A percentile compares a stretch with the other conserved stretches of the same genome.
phyloP scores from a whole-genome alignment of 2,888 invertebrate species.

The Cordilura impudica region DNA sequence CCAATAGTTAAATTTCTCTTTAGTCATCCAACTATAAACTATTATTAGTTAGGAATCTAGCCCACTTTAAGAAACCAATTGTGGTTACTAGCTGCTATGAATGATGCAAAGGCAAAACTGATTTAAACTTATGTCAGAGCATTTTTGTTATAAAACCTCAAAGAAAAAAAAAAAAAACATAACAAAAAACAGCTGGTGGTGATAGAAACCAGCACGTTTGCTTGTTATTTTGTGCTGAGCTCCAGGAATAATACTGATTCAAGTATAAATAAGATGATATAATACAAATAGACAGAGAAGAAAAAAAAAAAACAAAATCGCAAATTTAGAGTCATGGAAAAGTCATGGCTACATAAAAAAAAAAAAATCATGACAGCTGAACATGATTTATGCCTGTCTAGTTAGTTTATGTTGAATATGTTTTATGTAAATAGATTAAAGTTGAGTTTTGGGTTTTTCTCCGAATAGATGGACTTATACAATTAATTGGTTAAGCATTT shows the following conservation, averaged over 20 bases:
- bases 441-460: background rate
- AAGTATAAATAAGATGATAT: slow-evolving; percentile 15
- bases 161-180: background rate
- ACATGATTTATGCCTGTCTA: background rate
- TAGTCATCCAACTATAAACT: background rate
- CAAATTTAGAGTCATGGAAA: background rate
- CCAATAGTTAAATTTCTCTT: background rate
- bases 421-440: background rate
- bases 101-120: background rate
- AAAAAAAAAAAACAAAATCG: background rate
- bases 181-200: background rate
- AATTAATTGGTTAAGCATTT: background rate
- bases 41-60: background rate
- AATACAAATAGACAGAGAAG: background rate
- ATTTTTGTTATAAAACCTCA: background rate
- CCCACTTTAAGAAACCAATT: background rate
- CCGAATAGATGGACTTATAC: background rate
- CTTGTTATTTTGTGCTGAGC: background rate
- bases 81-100: background rate
- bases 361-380: background rate
- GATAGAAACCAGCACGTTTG: background rate
- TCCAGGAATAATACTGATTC: background rate
- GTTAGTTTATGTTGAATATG: no score
- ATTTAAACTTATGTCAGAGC: background rate
- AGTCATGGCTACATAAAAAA: slow-evolving; percentile 14